Evolutionary conservation across 2,888 invertebrate genomes (phyloP).

Genomic region (Resseliella maxima): DNA sequence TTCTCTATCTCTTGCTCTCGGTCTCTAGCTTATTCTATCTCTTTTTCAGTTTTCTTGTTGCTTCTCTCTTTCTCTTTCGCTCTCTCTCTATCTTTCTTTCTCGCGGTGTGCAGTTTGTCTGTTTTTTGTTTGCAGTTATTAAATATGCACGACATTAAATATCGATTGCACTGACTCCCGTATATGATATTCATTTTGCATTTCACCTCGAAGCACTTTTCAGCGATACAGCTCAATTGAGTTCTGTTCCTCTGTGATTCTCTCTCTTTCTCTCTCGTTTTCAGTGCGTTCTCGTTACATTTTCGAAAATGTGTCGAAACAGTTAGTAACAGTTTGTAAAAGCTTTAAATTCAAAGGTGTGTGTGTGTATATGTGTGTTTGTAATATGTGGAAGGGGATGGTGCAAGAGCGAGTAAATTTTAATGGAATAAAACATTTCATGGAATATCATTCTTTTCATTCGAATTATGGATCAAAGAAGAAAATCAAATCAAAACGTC

Average conservation of each 20-base stretch:
- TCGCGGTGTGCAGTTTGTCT: background rate
- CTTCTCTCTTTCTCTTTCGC: background rate
- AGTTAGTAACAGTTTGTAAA: background rate
- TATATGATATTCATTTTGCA: background rate
- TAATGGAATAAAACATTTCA: background rate
- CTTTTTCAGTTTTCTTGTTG: background rate
- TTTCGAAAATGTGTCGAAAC: background rate
- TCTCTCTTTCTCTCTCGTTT: too few species aligned
- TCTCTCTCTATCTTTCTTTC: background rate
- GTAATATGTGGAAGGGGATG: too few species aligned
- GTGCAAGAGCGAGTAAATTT: background rate
- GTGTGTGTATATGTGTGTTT: background rate
- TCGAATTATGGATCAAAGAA: too few species aligned
- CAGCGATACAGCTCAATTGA: background rate
- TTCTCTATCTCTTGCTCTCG: background rate
- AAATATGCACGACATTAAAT: constrained; percentile 5
- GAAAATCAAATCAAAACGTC: too few species aligned
- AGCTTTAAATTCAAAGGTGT: background rate
- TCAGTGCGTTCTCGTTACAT: background rate
- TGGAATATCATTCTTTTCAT: background rate
- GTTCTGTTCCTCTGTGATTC: too few species aligned
- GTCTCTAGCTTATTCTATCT: background rate
- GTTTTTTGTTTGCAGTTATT: background rate
- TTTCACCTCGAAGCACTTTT: background rate
- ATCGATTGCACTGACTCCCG: constrained; percentile 12